Evolutionary conservation across 2,888 invertebrate species (phyloP).

Genomic region (Philonicus albiceps): DNA sequence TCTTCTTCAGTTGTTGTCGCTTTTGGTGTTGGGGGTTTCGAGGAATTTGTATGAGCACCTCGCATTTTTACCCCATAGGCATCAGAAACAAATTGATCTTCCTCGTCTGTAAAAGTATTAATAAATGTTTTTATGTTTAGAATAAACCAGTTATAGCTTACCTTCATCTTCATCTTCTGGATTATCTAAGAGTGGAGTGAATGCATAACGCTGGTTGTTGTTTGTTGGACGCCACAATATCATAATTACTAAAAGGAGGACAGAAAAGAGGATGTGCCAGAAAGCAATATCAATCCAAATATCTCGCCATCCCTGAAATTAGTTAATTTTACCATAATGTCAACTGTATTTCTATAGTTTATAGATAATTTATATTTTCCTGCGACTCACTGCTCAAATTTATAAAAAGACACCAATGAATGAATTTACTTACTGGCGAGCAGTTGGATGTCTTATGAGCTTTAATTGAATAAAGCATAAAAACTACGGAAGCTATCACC

Average conservation of each 20-base stretch:
- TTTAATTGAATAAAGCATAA: conserved; percentile 92
- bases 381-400: too few relatives aligned
- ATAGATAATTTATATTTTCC: too few relatives aligned
- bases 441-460: conserved; percentile 79
- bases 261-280: conserved; percentile 93
- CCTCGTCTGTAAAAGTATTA: conserved; percentile 68
- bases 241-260: conserved; percentile 90
- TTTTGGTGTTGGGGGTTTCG: conserved; percentile 57
- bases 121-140: neutral
- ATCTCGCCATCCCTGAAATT: conserved; percentile 81
- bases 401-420: conserved; percentile 48
- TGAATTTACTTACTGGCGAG: conserved; percentile 70
- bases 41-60: conserved; percentile 64
- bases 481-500: conserved; percentile 87
- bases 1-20: conserved; percentile 71
- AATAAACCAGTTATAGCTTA: conserved; percentile 46
- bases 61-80: conserved; percentile 85
- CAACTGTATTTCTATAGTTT: neutral
- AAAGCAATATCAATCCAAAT: conserved; percentile 95
- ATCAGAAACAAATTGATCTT: conserved; percentile 85
- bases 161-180: conserved; percentile 79
- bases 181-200: conserved; percentile 88
- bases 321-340: neutral
- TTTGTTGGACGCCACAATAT: conserved; percentile 94
- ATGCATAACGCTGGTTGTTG: conserved; percentile 94